These are phyloP conservation scores for Sylvilagus bachmani DNA, from an alignment of 2,113 vertebrate genomes.

Conservation along the genomic window DNA sequence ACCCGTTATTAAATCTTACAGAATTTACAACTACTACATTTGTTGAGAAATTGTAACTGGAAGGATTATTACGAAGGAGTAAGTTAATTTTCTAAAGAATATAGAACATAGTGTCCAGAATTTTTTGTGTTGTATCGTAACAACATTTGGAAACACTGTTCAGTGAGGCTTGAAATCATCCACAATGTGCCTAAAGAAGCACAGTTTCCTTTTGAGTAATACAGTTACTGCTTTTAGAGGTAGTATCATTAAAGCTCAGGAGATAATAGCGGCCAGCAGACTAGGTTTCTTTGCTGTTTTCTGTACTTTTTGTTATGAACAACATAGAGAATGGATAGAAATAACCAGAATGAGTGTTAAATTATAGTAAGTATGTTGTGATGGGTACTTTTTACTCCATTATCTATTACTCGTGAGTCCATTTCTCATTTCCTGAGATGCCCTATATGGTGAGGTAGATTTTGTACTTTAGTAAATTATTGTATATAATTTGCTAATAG, in stretches of 20 bases:
- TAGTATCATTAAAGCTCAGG: neutral
- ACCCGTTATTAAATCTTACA: neutral
- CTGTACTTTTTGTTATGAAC: neutral
- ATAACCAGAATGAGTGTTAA: neutral
- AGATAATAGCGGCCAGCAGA: neutral
- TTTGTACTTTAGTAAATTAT: neutral
- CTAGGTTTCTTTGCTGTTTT: neutral
- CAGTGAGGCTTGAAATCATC: neutral
- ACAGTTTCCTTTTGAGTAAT: neutral
- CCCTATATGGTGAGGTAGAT: neutral
- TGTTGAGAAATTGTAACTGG: constrained; percentile 7
- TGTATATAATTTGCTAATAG: constrained; percentile 19
- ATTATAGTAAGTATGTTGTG: neutral
- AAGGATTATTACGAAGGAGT: constrained; percentile 11
- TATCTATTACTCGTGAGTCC: neutral
- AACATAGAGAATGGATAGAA: neutral
- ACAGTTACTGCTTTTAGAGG: neutral
- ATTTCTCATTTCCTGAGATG: neutral
- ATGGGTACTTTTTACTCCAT: neutral
- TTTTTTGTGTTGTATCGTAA: neutral
- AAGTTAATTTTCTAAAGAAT: neutral
- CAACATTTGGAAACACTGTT: constrained; percentile 36
- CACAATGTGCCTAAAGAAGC: neutral
- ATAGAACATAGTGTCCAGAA: neutral
- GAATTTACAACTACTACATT: neutral